Conservation (phyloP, 1,140 invertebrate genomes). For the Chymomyza costata region DNA sequence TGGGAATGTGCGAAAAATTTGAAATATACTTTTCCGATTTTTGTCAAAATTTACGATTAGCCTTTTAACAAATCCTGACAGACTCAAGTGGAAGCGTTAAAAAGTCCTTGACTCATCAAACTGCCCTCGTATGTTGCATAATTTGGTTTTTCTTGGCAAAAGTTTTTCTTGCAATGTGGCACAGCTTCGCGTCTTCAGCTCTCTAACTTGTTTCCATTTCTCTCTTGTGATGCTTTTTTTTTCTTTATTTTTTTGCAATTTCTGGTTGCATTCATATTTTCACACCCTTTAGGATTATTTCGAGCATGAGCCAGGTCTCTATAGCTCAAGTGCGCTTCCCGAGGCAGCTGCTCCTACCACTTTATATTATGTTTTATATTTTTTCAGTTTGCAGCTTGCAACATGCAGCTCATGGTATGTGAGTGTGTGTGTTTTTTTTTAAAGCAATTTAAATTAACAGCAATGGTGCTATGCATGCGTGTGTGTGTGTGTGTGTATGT, state of each 20-base stretch:
- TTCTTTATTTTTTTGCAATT: no score
- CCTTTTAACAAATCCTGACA: no score
- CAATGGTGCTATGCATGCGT: conserved; percentile 38
- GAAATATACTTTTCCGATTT: no score
- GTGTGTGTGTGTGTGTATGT: conserved; percentile 13
- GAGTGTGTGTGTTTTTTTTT: conserved; percentile 35
- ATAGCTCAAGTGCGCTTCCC: conserved; percentile 34
- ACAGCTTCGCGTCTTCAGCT: conserved; percentile 25
- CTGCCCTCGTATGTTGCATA: conserved; percentile 45
- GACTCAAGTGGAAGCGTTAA: no score
- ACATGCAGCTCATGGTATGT: conserved; percentile 4
- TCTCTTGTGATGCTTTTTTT: no score
- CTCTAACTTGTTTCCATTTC: conserved; percentile 4
- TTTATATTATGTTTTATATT: conserved; percentile 20
- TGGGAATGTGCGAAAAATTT: no score
- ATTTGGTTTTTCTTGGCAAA: conserved; percentile 66
- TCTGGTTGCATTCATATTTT: conserved; percentile 67
- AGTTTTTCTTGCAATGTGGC: conserved; percentile 23
- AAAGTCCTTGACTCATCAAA: no score
- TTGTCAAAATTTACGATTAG: no score
- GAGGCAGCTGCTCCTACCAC: conserved; percentile 44
- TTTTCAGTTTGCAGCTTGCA: background rate
- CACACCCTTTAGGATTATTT: conserved; percentile 70
- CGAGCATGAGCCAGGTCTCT: conserved; percentile 48
- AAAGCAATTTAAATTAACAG: conserved; percentile 73